A percentile compares a stretch with the other conserved stretches of the same genome.
Conservation (phyloP, 2,888 invertebrate genomes). For the Rhogogaster chlorosoma region DNA sequence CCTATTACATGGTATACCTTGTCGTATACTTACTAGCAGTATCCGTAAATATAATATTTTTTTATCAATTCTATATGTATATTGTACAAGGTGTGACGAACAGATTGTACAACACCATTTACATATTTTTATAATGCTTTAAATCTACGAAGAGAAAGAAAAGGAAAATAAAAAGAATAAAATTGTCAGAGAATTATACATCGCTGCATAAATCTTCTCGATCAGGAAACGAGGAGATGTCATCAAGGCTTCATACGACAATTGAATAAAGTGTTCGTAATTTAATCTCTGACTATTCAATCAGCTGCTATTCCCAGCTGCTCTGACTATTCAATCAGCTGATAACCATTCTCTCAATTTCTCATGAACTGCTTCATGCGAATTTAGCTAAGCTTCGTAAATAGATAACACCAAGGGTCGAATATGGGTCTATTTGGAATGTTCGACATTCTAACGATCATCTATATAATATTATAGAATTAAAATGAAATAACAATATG, state of each 20-base stretch:
- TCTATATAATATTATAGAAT: neutral
- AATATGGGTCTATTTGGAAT: conserved; percentile 1
- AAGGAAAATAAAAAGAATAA: neutral
- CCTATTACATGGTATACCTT: neutral
- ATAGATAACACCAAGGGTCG: neutral
- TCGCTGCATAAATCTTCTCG: neutral
- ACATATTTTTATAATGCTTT: neutral
- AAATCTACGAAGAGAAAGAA: neutral
- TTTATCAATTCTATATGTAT: neutral
- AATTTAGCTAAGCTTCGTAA: neutral
- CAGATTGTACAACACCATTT: neutral
- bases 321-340: neutral
- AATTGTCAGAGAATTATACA: neutral
- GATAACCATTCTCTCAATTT: neutral
- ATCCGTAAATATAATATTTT: neutral
- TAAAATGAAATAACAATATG: neutral
- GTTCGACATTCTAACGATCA: neutral
- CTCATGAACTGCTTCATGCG: neutral
- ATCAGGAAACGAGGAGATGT: neutral
- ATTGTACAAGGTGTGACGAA: neutral
- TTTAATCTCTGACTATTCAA: neutral
- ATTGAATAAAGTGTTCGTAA: neutral
- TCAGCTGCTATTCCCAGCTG: neutral
- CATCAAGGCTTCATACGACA: neutral
- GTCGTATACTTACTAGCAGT: neutral